Base-by-base conservation (phyloP, 2,797 vertebrate species). In the Threskiornis aethiopicus region DNA sequence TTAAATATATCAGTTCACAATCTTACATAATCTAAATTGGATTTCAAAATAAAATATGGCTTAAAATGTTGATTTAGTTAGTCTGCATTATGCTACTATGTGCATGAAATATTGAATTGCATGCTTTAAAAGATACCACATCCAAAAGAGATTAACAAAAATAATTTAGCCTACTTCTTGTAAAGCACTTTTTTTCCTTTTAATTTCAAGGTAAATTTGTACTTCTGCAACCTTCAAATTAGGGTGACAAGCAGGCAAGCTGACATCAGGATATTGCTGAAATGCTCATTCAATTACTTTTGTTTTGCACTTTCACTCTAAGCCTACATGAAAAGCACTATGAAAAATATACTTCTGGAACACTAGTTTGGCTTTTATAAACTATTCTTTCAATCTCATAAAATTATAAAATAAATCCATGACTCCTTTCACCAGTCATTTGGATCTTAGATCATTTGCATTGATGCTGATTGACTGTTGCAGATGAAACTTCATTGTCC, bases 201-300 rank as follows among this genome's bases (percentile, higher is more conserved):
- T 90, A 89, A 93, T 95, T 95, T 92, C 65, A 70, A 86, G 69
- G 78, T 25, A 37, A 59, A 85, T 59, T 95, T 76, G 2, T 41
- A 66, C 39, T 88, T 84, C 42, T 73, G 46, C 95, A 80, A 20
- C 52, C 73, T 96, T 93, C 72, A 95, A 89, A 90, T 96, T 57
- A 83, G 59, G 39, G 57, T 80, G 90, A 93, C 89, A 92, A 95
- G 42, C 41, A 94, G 66, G 78, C 44, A 91, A 76, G 51, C 59
- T 93, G 70, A 95, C 71, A 97, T 37, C 51, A 86, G 82, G 54
- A 89, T 75, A 94, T 70, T 93, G 90, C 70, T 51, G 59, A 90
- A 95, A 89, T 59, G 42, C 67, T 95, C 64, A 80, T 93, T 95
- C 82, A 84, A 47, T 97, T 96, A 94, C 58, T 92, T 87, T 69